Evolutionary conservation across 1,140 invertebrate genomes (phyloP).

Genomic region (Acarapis woodi): DNA sequence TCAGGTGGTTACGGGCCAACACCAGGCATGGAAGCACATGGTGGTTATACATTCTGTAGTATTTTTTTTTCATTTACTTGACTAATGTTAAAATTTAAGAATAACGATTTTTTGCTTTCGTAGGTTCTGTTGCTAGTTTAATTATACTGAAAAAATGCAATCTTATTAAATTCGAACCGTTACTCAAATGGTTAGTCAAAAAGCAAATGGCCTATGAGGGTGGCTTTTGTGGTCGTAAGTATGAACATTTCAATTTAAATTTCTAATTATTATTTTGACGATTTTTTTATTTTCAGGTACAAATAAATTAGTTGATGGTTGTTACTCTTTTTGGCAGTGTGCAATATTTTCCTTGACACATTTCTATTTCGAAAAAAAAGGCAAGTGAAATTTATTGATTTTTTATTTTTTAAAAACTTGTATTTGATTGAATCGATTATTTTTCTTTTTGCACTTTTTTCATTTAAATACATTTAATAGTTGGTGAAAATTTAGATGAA

Average conservation of each 20-base stretch:
- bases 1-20: conserved; percentile 83
- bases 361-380: conserved; percentile 23
- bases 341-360: conserved; percentile 51
- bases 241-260: conserved; percentile 3
- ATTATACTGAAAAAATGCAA: conserved; percentile 46
- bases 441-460: background rate
- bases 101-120: no score
- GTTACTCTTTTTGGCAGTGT: conserved; percentile 97
- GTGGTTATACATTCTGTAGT: conserved; percentile 93
- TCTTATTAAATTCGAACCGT: conserved; percentile 39
- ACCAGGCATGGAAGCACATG: conserved; percentile 88
- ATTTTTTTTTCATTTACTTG: no score
- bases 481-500: conserved; percentile 23
- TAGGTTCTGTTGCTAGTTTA: conserved; percentile 60
- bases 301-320: conserved; percentile 92
- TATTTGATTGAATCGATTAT: background rate
- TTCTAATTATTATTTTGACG: conserved; percentile 15
- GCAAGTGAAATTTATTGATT: conserved; percentile 12
- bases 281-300: no score
- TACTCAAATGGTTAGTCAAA: conserved; percentile 26
- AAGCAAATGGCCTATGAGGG: conserved; percentile 21
- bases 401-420: background rate
- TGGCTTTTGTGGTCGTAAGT: conserved; percentile 25
- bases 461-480: conserved; percentile 9
- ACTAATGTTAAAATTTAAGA: no score